Percentiles rank a stretch among this genome's conserved stretches.
phyloP scores from a whole-genome alignment of 2,113 vertebrate species.

The Sprattus sprattus region DNA sequence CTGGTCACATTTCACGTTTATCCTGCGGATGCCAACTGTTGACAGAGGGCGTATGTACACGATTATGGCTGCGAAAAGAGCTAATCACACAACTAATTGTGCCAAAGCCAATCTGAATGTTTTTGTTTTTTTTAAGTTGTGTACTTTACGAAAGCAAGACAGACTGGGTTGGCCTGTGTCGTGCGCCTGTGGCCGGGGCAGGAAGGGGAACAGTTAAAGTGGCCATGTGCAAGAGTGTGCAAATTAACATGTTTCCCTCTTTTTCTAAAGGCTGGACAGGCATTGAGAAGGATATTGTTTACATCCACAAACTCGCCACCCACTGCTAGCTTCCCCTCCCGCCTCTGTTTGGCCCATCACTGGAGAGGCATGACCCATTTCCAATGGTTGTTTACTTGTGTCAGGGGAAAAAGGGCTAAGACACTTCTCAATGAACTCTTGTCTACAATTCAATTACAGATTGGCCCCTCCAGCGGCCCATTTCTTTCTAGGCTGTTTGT shows the following conservation, averaged over 20 bases:
- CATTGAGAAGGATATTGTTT: slow-evolving; percentile 70
- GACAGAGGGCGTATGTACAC: not conserved
- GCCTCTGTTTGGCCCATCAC: slow-evolving; percentile 62
- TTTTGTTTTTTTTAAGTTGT: not conserved
- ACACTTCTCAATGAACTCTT: slow-evolving; percentile 78
- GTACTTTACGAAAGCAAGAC: not conserved
- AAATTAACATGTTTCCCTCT: slow-evolving; percentile 71
- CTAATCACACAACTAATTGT: not conserved
- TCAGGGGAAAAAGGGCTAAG: slow-evolving; percentile 68
- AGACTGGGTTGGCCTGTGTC: not conserved
- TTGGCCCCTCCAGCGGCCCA: slow-evolving; percentile 65
- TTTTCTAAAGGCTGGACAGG: slow-evolving; percentile 67
- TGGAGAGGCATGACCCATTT: slow-evolving; percentile 75
- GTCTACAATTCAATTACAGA: slow-evolving; percentile 80
- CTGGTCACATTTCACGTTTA: not conserved
- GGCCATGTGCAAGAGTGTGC: slow-evolving; percentile 45
- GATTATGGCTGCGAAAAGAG: not conserved
- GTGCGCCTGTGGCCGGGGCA: not conserved
- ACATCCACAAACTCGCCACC: slow-evolving; percentile 69
- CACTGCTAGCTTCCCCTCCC: slow-evolving; percentile 61
- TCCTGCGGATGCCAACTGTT: not conserved
- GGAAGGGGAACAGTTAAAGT: slow-evolving; percentile 34
- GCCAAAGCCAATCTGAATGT: not conserved
- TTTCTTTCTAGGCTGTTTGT: slow-evolving; percentile 34
- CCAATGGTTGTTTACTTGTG: slow-evolving; percentile 78